Base-by-base conservation (phyloP, 2,113 vertebrate genomes). In the Oncorhynchus kisutch region DNA sequence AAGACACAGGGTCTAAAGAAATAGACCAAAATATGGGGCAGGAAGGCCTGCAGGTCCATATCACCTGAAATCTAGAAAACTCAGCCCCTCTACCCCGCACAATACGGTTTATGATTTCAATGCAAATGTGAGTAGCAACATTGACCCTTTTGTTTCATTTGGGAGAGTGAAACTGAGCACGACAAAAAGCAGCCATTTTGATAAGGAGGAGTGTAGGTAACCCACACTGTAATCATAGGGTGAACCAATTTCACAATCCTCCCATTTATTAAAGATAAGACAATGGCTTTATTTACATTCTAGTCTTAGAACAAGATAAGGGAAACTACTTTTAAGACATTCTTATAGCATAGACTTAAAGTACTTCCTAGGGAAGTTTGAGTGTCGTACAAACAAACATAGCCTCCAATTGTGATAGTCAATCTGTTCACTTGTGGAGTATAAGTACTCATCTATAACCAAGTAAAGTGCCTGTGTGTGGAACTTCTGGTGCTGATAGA, bases 131-230 rank as follows among this genome's bases (percentile, higher is more conserved):
- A 67, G 27, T 11, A 59, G 34, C 68, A 76, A 93, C 92, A 94
- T 92, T 84, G 82, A 14, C 18, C 11, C 71, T 29, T 71, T 93
- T 93, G 91, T 94, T 29, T 8, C 8, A 9, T 13, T 80, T 76
- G 74, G 16, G 22, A 77, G 70, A 83, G 76, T 59, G 91, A 89
- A 91, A 91, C 81, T 62, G 67, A 90, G 81, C 78, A 80, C 25
- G 70, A 90, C 82, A 90, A 88, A 91, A 84, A 73, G 78, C 78
- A 70, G 79, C 80, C 54, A 57, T 54, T 70, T 39, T 39, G 39
- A 39, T 39, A 39, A 75, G 39, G 48, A 54, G 67, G 66, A 39
- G 71, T 27, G 27, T 27, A 9, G 2, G 65, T 29, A 73, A 83
- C 48, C 75, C 62, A 20, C 29, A 75, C 51, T 79, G 81, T 74